Conservation (phyloP, 2,888 invertebrate species). For the Drosophila neotestacea region DNA sequence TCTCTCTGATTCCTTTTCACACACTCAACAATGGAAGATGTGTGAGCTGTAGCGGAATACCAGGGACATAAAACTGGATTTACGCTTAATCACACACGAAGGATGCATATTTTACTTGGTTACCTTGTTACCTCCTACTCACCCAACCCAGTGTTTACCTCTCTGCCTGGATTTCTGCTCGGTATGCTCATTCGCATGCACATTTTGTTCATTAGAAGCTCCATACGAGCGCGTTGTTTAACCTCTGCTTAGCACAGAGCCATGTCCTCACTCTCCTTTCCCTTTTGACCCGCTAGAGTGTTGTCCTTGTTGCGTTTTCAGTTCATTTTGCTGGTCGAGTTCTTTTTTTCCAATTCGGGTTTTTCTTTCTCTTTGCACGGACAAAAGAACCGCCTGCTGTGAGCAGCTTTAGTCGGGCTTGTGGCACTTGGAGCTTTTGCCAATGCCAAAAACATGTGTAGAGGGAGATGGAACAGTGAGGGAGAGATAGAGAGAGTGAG, state of each 20-base stretch:
- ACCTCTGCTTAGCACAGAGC: conserved; percentile 45
- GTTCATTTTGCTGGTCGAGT: conserved; percentile 59
- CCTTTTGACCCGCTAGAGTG: background rate
- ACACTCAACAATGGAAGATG: conserved; percentile 11
- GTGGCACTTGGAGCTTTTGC: conserved; percentile 62
- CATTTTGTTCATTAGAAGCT: conserved; percentile 74
- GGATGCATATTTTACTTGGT: conserved; percentile 71
- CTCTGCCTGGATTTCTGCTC: background rate
- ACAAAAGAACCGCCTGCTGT: conserved; percentile 66
- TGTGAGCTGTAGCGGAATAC: conserved; percentile 34
- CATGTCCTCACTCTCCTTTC: background rate
- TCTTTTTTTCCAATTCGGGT: conserved; percentile 21
- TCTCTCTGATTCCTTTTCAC: conserved; percentile 12
- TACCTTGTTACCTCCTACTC: conserved; percentile 4
- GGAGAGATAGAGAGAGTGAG: conserved; percentile 9
- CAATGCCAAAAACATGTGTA: conserved; percentile 56
- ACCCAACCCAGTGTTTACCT: background rate
- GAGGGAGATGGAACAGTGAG: conserved; percentile 4
- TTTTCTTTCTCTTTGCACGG: conserved; percentile 24
- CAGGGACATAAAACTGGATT: conserved; percentile 65
- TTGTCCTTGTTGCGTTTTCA: conserved; percentile 54
- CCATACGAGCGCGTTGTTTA: conserved; percentile 52
- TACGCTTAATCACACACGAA: conserved; percentile 74
- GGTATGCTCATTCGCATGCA: conserved; percentile 53
- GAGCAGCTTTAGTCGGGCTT: conserved; percentile 54